phyloP scores from a whole-genome alignment of 2,113 vertebrate species.

The Hippocampus barbouri region DNA sequence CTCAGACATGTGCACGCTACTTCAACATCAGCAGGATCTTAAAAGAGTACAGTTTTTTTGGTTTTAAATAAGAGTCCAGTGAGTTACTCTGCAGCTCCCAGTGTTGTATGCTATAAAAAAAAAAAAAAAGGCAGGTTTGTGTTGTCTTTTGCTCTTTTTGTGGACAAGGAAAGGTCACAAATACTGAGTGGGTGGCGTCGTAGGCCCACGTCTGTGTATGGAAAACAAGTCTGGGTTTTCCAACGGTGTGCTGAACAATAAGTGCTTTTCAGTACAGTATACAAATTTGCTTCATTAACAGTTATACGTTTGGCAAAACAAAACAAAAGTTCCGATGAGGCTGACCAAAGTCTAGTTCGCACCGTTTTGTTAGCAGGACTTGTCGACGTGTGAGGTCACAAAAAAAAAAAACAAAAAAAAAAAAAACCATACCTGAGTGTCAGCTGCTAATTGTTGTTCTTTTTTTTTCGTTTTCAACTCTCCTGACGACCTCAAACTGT shows the following conservation, averaged over 20 bases:
- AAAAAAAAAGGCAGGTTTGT: slow-evolving; percentile 54
- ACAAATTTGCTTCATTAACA: slow-evolving; percentile 54
- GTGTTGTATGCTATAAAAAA: slow-evolving; percentile 43
- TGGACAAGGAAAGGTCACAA: slow-evolving; percentile 42
- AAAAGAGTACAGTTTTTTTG: slow-evolving; percentile 37
- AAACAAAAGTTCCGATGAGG: slow-evolving; percentile 33
- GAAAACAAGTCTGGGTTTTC: slow-evolving; percentile 23
- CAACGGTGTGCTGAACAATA: slow-evolving; percentile 54
- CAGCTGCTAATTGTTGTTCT: slow-evolving; percentile 20
- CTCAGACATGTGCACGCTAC: slow-evolving; percentile 35
- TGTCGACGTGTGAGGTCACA: slow-evolving; percentile 30
- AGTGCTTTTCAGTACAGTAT: slow-evolving; percentile 68
- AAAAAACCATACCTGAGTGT: slow-evolving; percentile 40
- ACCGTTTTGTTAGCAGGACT: slow-evolving; percentile 16
- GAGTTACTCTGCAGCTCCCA: slow-evolving; percentile 45
- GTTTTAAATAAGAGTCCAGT: slow-evolving; percentile 7
- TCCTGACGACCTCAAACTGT: slow-evolving; percentile 2
- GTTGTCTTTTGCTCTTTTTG: slow-evolving; percentile 25
- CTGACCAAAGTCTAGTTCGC: slow-evolving; percentile 25
- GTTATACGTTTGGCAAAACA: slow-evolving; percentile 63
- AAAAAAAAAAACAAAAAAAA: slow-evolving; percentile 7
- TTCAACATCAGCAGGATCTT: slow-evolving; percentile 51
- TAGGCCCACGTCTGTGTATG: slow-evolving; percentile 38
- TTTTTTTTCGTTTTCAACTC: slow-evolving; percentile 23
- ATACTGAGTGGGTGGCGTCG: slow-evolving; percentile 50